phyloP scores from a whole-genome alignment of 2,797 vertebrate species.

The Bufotes viridis region DNA sequence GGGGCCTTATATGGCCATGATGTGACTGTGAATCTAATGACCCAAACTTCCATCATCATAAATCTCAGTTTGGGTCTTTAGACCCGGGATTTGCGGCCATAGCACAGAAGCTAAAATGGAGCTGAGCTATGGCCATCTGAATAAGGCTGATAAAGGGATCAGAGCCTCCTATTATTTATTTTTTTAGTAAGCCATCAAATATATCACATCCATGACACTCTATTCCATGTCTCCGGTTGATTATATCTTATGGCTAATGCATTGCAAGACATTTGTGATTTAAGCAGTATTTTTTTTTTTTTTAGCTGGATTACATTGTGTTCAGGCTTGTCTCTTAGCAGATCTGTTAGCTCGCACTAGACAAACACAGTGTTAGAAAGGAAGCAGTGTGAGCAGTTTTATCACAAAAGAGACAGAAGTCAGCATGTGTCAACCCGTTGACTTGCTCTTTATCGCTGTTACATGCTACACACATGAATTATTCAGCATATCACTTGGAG shows the following conservation, averaged over 20 bases:
- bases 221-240: neutral
- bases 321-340: neutral
- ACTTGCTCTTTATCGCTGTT: constrained; percentile 9
- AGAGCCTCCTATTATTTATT: neutral
- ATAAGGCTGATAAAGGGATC: neutral
- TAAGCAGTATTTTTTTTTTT: neutral
- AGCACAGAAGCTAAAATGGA: neutral
- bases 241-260: constrained; percentile 1
- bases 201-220: neutral
- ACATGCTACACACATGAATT: constrained; percentile 22
- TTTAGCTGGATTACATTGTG: constrained; percentile 9
- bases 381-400: constrained; percentile 1
- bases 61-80: neutral
- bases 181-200: neutral
- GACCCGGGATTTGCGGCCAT: neutral
- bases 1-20: too few relatives aligned
- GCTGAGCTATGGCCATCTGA: neutral
- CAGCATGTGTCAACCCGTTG: neutral
- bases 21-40: neutral
- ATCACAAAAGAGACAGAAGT: constrained; percentile 31
- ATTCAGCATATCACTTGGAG: constrained; percentile 10
- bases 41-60: neutral
- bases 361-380: constrained; percentile 9
- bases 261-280: neutral
- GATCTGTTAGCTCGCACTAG: neutral